These are phyloP conservation scores for Bombus difficillimus DNA, from an alignment of 1,140 invertebrate genomes.

Conservation along the genomic window DNA sequence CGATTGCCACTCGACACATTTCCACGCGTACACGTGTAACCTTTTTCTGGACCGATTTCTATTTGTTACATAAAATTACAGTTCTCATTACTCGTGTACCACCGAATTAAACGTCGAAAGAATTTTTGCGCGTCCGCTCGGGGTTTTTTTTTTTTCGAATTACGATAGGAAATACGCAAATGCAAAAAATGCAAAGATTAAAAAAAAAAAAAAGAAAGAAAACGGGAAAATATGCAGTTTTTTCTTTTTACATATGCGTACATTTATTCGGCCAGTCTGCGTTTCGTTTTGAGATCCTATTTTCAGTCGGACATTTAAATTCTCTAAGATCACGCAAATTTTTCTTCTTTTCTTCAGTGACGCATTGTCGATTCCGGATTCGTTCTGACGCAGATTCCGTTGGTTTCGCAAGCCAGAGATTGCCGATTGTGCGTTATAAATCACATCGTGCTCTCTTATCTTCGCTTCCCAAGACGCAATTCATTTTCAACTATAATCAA, in stretches of 20 bases:
- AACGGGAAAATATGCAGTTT: neutral
- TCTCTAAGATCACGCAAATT: neutral
- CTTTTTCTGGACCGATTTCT: too few species aligned
- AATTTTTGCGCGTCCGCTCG: neutral
- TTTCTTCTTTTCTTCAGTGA: neutral
- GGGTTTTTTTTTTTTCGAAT: neutral
- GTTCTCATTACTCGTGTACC: neutral
- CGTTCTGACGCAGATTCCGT: neutral
- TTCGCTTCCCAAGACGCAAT: constrained; percentile 18
- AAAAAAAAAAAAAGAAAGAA: neutral
- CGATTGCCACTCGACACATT: constrained; percentile 40
- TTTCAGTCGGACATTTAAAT: neutral
- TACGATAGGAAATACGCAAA: neutral
- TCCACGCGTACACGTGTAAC: constrained; percentile 10
- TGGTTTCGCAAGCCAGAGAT: constrained; percentile 22
- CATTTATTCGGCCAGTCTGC: neutral
- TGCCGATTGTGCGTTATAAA: constrained; percentile 43
- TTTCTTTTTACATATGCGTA: neutral
- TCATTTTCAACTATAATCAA: constrained; percentile 22
- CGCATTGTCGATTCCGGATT: neutral
- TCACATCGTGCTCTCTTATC: constrained; percentile 51
- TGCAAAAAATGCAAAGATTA: neutral
- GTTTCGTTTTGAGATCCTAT: neutral
- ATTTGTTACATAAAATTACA: constrained; percentile 18
- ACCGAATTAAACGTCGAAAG: neutral